These are phyloP conservation scores for Drosophila lutescens DNA, from an alignment of 2,888 invertebrate species.

Conservation along the genomic window DNA sequence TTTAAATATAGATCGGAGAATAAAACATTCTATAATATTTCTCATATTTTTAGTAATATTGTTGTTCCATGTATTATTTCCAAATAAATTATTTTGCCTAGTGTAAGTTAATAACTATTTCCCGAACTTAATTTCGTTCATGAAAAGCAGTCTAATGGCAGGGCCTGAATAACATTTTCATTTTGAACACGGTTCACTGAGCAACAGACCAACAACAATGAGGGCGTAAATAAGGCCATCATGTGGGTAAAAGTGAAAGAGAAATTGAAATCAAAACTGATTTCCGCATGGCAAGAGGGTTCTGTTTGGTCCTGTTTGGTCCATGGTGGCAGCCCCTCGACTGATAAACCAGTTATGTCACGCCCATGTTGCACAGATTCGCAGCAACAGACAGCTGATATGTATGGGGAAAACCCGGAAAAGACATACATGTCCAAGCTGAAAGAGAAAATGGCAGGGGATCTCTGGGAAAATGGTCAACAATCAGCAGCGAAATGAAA, in stretches of 20 bases:
- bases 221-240: slow-evolving; percentile 27
- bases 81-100: background rate
- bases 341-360: slow-evolving; percentile 37
- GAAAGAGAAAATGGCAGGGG: slow-evolving; percentile 4
- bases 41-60: background rate
- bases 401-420: background rate
- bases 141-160: slow-evolving; percentile 62
- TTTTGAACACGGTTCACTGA: slow-evolving; percentile 35
- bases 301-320: background rate
- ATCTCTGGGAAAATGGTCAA: slow-evolving; percentile 10
- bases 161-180: slow-evolving; percentile 47
- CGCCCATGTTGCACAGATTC: slow-evolving; percentile 19
- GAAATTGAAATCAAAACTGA: slow-evolving; percentile 56
- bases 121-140: slow-evolving; percentile 54
- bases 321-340: background rate
- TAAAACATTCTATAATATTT: background rate
- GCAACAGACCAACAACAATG: slow-evolving; percentile 30
- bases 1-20: too few relatives aligned
- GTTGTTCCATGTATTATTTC: background rate
- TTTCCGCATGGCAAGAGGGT: slow-evolving; percentile 41
- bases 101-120: background rate
- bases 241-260: slow-evolving; percentile 21
- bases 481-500: slow-evolving; percentile 29
- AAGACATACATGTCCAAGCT: background rate
- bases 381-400: slow-evolving; percentile 1